These are phyloP conservation scores for Dichetophora obliterata DNA, from an alignment of 2,888 invertebrate species.

Conservation along the genomic window DNA sequence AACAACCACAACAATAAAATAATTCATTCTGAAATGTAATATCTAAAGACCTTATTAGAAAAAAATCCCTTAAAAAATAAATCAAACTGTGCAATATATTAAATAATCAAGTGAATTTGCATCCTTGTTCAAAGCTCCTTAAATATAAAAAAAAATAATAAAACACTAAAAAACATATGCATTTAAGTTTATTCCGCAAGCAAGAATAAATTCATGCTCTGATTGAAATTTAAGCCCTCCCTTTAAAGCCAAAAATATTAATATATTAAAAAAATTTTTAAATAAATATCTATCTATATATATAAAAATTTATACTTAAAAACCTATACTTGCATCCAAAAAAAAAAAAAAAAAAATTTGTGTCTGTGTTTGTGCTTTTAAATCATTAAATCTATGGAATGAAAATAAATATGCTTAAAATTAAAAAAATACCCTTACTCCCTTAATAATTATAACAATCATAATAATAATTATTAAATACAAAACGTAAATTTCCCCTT, in stretches of 20 bases:
- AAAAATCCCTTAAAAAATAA: background rate
- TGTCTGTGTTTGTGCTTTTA: constrained; percentile 22
- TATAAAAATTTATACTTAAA: constrained; percentile 24
- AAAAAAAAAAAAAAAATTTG: background rate
- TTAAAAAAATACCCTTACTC: background rate
- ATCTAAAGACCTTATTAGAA: constrained; percentile 13
- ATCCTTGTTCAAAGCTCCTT: constrained; percentile 15
- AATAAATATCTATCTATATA: constrained; percentile 21
- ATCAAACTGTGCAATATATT: constrained; percentile 38
- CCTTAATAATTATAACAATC: background rate
- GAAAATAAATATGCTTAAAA: constrained; percentile 2
- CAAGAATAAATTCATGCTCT: background rate
- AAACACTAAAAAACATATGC: constrained; percentile 23
- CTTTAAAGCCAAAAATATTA: constrained; percentile 26
- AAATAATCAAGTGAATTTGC: background rate
- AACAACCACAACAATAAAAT: background rate
- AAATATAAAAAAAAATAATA: constrained; percentile 31
- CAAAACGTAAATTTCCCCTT: background rate
- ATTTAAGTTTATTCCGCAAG: background rate
- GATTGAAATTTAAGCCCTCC: constrained; percentile 13
- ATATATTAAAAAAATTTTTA: constrained; percentile 5
- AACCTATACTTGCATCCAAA: constrained; percentile 3
- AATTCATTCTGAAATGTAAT: background rate
- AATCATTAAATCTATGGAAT: background rate
- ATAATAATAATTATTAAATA: constrained; percentile 26